Percentiles rank a stretch among this genome's conserved stretches.
Conservation (phyloP, 2,113 vertebrate genomes). For the Excalfactoria chinensis region DNA sequence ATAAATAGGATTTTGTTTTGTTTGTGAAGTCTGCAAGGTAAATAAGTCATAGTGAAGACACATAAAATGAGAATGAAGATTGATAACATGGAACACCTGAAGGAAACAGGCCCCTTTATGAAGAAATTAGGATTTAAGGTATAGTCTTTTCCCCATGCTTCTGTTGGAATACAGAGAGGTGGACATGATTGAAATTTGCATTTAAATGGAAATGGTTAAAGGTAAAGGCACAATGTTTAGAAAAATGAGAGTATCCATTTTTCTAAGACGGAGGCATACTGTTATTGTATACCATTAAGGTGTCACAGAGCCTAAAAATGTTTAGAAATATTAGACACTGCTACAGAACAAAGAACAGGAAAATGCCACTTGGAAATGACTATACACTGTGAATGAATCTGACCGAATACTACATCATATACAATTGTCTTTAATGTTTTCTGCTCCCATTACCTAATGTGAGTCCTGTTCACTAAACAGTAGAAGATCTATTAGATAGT, state of each 20-base stretch:
- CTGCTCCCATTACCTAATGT: conserved; percentile 64
- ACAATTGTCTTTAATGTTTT: conserved; percentile 66
- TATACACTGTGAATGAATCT: conserved; percentile 59
- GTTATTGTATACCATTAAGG: conserved; percentile 82
- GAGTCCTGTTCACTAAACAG: conserved; percentile 60
- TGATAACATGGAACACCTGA: conserved; percentile 34
- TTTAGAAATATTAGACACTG: conserved; percentile 81
- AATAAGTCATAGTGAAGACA: conserved; percentile 23
- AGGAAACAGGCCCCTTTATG: conserved; percentile 45
- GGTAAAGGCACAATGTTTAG: conserved; percentile 81
- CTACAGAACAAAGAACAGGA: conserved; percentile 63
- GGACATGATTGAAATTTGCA: conserved; percentile 86
- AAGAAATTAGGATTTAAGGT: conserved; percentile 73
- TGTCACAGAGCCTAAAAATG: conserved; percentile 80
- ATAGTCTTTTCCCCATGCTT: conserved; percentile 55
- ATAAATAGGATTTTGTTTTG: not conserved
- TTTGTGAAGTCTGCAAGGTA: conserved; percentile 47
- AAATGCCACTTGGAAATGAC: conserved; percentile 75
- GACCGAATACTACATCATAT: conserved; percentile 55
- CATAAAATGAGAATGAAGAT: conserved; percentile 51
- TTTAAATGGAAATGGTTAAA: conserved; percentile 85
- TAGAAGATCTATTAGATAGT: conserved; percentile 58
- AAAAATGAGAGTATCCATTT: conserved; percentile 86
- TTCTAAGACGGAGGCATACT: conserved; percentile 77
- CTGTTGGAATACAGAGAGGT: conserved; percentile 74